These are phyloP conservation scores for Oryzias dopingdopingensis DNA, from an alignment of 2,797 vertebrate genomes.

Conservation along the genomic window DNA sequence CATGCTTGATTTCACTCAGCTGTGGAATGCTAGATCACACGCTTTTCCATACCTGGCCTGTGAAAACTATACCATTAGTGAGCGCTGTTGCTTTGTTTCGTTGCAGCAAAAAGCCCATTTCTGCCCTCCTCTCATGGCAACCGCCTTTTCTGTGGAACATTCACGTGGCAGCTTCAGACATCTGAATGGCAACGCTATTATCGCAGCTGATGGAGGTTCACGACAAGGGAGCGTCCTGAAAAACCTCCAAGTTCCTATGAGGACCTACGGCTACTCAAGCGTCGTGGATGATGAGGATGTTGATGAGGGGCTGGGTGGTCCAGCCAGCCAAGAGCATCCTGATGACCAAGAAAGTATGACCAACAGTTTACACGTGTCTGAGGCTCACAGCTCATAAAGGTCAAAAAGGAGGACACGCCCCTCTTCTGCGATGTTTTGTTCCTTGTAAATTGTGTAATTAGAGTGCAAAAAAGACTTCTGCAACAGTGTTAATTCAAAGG, in stretches of 20 bases:
- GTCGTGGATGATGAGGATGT: slow-evolving; percentile 71
- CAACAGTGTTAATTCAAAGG: neutral
- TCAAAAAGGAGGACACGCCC: slow-evolving; percentile 76
- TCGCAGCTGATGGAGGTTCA: slow-evolving; percentile 46
- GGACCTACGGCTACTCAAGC: slow-evolving; percentile 50
- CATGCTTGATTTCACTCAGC: slow-evolving; percentile 26
- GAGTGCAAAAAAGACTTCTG: slow-evolving; percentile 1
- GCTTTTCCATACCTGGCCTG: slow-evolving; percentile 9
- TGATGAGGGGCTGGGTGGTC: slow-evolving; percentile 68
- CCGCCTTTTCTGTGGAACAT: slow-evolving; percentile 46
- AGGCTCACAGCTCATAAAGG: slow-evolving; percentile 77
- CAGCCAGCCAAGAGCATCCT: slow-evolving; percentile 69
- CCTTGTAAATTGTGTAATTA: slow-evolving; percentile 1
- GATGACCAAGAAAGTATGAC: slow-evolving; percentile 76
- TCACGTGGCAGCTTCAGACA: slow-evolving; percentile 56
- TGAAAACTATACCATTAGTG: slow-evolving; percentile 13
- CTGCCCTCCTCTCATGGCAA: slow-evolving; percentile 67
- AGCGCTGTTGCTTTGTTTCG: slow-evolving; percentile 14
- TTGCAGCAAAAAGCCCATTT: slow-evolving; percentile 61
- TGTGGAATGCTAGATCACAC: slow-evolving; percentile 25
- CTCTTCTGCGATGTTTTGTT: slow-evolving; percentile 11
- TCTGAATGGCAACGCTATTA: slow-evolving; percentile 60
- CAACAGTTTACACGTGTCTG: slow-evolving; percentile 83
- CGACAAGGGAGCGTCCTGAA: slow-evolving; percentile 43
- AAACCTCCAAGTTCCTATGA: slow-evolving; percentile 48